Conservation (phyloP, 2,888 invertebrate genomes). For the Sminthurides aquaticus region DNA sequence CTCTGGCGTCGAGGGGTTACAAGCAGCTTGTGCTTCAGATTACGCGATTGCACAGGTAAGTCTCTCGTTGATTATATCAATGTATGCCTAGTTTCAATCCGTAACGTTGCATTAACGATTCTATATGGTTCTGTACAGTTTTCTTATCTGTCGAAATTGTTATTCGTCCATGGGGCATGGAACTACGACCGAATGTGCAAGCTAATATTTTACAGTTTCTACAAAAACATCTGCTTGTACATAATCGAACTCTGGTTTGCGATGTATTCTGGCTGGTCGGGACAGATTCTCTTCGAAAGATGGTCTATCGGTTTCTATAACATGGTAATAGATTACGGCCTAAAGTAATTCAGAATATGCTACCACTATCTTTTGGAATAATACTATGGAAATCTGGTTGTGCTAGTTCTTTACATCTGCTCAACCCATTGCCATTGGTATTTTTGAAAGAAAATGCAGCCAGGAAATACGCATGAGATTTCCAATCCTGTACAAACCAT, state of each 20-base stretch:
- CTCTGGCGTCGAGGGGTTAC: constrained; percentile 93
- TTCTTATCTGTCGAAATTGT: constrained; percentile 77
- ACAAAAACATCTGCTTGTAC: constrained; percentile 98
- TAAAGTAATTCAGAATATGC: neutral
- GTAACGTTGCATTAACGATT: neutral
- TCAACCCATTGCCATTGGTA: constrained; percentile 93
- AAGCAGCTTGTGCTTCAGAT: constrained; percentile 97
- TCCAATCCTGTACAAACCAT: constrained; percentile 65
- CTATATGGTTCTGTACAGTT: constrained; percentile 58
- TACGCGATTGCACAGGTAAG: constrained; percentile 87
- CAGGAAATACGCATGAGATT: constrained; percentile 75
- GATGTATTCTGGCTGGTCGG: constrained; percentile 95
- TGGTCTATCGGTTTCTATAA: constrained; percentile 98
- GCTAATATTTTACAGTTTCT: constrained; percentile 96
- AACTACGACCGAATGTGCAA: constrained; percentile 96
- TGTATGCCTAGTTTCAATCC: neutral
- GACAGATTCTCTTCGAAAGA: constrained; percentile 95
- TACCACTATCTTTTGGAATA: neutral
- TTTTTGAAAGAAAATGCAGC: constrained; percentile 94
- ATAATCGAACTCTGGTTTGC: constrained; percentile 99
- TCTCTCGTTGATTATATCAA: constrained; percentile 1
- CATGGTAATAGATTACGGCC: constrained; percentile 70
- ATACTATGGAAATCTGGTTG: constrained; percentile 9
- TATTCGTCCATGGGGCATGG: constrained; percentile 99
- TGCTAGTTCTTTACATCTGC: constrained; percentile 85